A percentile compares a stretch with the other conserved stretches of the same genome.
These are phyloP conservation scores for Tinea pellionella DNA, from an alignment of 2,888 invertebrate genomes.

Conservation along the genomic window DNA sequence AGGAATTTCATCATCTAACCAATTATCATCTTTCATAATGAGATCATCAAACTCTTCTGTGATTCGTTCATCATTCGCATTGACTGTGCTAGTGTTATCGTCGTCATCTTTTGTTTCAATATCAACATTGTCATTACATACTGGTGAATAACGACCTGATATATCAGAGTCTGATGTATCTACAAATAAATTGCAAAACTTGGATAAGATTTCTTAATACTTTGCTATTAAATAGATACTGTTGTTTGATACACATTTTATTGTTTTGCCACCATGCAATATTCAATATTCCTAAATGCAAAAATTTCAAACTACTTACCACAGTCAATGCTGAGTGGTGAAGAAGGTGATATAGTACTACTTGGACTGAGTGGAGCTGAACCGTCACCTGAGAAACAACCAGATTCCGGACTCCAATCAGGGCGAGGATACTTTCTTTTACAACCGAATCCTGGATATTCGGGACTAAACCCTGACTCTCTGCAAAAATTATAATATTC, in stretches of 20 bases:
- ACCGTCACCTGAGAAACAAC: slow-evolving; percentile 44
- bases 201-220: no score
- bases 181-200: no score
- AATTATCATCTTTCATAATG: not conserved
- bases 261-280: slow-evolving; percentile 9
- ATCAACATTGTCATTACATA: slow-evolving; percentile 62
- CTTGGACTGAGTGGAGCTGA: slow-evolving; percentile 66
- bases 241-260: not conserved
- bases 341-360: slow-evolving; percentile 52
- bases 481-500: not conserved
- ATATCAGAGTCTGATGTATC: slow-evolving; percentile 66
- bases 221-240: slow-evolving; percentile 9
- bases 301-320: not conserved
- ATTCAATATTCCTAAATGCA: not conserved
- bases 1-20: slow-evolving; percentile 19
- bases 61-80: slow-evolving; percentile 39
- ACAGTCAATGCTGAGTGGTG: not conserved
- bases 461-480: slow-evolving; percentile 51
- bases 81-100: slow-evolving; percentile 19
- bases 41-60: not conserved
- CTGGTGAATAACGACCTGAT: slow-evolving; percentile 74
- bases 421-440: slow-evolving; percentile 33
- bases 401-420: slow-evolving; percentile 61
- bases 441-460: slow-evolving; percentile 28
- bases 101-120: slow-evolving; percentile 28